A percentile compares a stretch with the other conserved stretches of the same genome.
Evolutionary conservation across 2,797 vertebrate species (phyloP).

Genomic region (Silurus aristotelis): DNA sequence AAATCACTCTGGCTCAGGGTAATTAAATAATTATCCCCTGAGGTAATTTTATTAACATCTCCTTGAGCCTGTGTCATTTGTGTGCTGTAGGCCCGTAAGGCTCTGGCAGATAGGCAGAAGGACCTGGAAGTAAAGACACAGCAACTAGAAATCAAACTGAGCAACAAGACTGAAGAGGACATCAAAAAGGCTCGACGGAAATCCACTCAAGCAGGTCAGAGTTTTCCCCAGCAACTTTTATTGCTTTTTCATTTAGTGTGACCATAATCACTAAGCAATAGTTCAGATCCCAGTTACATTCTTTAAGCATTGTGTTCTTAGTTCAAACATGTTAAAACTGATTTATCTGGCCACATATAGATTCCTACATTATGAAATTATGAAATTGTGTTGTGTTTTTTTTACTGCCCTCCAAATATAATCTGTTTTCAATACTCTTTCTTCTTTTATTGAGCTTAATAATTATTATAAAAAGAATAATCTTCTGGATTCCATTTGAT

Average conservation of each 20-base stretch:
- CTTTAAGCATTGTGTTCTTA: not conserved
- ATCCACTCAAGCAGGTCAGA: conserved; percentile 96
- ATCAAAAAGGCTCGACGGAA: conserved; percentile 96
- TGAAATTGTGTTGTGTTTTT: not conserved
- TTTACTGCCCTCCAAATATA: not conserved
- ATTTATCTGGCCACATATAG: not conserved
- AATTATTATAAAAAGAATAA: too few species aligned
- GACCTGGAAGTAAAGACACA: conserved; percentile 98
- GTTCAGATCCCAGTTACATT: not conserved
- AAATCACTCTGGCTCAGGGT: too few species aligned
- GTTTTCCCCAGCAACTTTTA: not conserved
- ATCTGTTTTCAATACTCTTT: not conserved
- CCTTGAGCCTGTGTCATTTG: not conserved
- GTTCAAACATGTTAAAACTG: not conserved
- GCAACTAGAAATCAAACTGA: conserved; percentile 94
- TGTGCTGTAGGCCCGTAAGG: conserved; percentile 84
- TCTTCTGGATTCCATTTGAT: not conserved
- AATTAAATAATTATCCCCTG: not conserved
- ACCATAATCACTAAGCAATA: not conserved
- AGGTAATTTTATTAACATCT: not conserved
- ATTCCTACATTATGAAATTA: not conserved
- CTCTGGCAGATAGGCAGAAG: conserved; percentile 92
- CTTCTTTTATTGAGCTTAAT: not conserved
- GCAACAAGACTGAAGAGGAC: conserved; percentile 97
- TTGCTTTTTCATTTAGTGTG: not conserved